Evolutionary conservation across 2,113 vertebrate genomes (phyloP), one percentile per base, ranked within the genome.

Genomic region (Danionella cerebrum): DNA sequence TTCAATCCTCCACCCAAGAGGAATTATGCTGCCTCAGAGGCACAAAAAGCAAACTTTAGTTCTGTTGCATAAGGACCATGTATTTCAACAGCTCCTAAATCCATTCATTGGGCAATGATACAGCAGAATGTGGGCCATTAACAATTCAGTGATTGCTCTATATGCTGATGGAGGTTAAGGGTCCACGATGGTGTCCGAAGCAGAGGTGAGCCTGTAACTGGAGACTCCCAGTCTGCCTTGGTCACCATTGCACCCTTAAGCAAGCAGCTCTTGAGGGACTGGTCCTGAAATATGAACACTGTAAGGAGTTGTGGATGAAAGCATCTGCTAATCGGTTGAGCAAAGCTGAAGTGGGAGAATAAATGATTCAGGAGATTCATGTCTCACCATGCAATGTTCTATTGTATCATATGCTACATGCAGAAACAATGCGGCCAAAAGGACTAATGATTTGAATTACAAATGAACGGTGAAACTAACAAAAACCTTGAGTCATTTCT

Each of bases 1-100:
- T 71, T 63, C 68, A 71, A 71, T 48, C 54, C 68, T 71, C 52
- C 48, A 48, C 36, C 27, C 68, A 12, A 67, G 54, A 75, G 22
- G 33, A 52, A 67, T 48, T 71, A 67, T 50, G 44, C 18, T 67
- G 65, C 63, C 73, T 71, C 41, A n/a, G 24, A 50, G 68, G 67
- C 44, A 59, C 36, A 60, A 74, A 69, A 52, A 69, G 31, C 44
- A 45, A 51, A 27, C 73, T 63, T 67, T 12, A 55, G 57, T 9
- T 35, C 36, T 63, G 50, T 75, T 71, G 68, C 73, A 71, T 71
- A 70, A 74, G 62, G 2, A 8, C 19, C 3, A 54, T 55, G 51
- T 47, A 66, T 62, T 62, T 57, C 64, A 44, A 6, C 19, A 33
- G 51, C 68, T 67, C 41, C 11, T 33, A 52, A 58, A 65, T 45